Percentiles rank a stretch among this genome's conserved stretches.
phyloP scores from a whole-genome alignment of 2,113 vertebrate species.

The Hydrochoerus hydrochaeris region DNA sequence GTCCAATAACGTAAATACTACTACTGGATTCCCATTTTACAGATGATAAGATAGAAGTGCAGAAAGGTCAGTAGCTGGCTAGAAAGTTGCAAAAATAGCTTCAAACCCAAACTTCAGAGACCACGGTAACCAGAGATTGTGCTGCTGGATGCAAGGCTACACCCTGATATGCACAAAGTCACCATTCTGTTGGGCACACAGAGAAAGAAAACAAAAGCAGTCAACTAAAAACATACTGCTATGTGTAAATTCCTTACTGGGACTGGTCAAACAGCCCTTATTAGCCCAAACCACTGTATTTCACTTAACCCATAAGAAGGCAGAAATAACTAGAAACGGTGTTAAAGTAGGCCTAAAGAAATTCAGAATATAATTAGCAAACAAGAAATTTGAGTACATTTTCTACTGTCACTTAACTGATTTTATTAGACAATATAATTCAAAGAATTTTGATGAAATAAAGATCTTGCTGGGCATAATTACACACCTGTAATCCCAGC shows the following conservation, averaged over 20 bases:
- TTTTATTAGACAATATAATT: background rate
- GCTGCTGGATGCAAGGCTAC: background rate
- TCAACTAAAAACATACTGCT: background rate
- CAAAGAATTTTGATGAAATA: constrained; percentile 13
- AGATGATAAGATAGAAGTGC: background rate
- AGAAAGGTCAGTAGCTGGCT: background rate
- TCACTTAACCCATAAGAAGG: background rate
- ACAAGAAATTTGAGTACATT: background rate
- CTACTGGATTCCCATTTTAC: background rate
- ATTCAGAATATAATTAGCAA: background rate
- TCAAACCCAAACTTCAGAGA: background rate
- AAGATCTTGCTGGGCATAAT: background rate
- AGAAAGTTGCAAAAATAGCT: background rate
- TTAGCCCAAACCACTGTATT: background rate
- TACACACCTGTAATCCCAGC: background rate
- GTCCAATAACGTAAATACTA: background rate
- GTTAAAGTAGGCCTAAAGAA: background rate
- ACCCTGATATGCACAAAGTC: background rate
- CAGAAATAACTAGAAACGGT: background rate
- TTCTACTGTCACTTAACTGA: background rate
- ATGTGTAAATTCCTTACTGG: background rate
- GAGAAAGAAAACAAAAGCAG: background rate
- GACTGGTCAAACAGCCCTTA: background rate
- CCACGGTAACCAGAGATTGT: background rate
- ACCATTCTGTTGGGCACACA: background rate